These are phyloP conservation scores for Xanthia icteritia DNA, from an alignment of 2,888 invertebrate species.

Conservation along the genomic window DNA sequence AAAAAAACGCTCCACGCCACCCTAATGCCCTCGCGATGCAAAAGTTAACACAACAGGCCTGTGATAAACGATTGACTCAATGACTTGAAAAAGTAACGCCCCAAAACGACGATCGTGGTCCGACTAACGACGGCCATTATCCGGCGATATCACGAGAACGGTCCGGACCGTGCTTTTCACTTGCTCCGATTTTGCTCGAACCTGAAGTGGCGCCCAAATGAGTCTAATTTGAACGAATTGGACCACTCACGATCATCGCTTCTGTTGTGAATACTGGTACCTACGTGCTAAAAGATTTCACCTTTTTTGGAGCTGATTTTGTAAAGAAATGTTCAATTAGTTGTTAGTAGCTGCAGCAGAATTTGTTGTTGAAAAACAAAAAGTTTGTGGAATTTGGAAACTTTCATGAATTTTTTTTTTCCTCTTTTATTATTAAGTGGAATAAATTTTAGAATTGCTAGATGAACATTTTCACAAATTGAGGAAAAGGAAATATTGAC, in stretches of 20 bases:
- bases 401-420: neutral
- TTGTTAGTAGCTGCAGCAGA: neutral
- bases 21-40: slow-evolving; percentile 72
- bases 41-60: slow-evolving; percentile 89
- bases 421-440: neutral
- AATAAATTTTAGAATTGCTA: neutral
- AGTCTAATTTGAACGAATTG: slow-evolving; percentile 79
- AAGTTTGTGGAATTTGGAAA: neutral
- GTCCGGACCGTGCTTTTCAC: slow-evolving; percentile 76
- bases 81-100: slow-evolving; percentile 90
- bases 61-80: slow-evolving; percentile 90
- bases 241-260: slow-evolving; percentile 67
- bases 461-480: neutral
- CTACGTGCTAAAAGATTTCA: slow-evolving; percentile 54
- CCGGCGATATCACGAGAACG: slow-evolving; percentile 77
- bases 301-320: slow-evolving; percentile 39
- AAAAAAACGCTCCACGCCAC: slow-evolving; percentile 70
- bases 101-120: slow-evolving; percentile 83
- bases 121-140: slow-evolving; percentile 89
- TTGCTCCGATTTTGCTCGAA: slow-evolving; percentile 71
- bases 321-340: slow-evolving; percentile 36
- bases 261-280: slow-evolving; percentile 60
- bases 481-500: neutral
- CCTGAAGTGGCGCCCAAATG: slow-evolving; percentile 73
- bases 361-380: slow-evolving; percentile 15